Evolutionary conservation across 2,797 vertebrate species (phyloP).

Genomic region (Halcyon smyrnensis): DNA sequence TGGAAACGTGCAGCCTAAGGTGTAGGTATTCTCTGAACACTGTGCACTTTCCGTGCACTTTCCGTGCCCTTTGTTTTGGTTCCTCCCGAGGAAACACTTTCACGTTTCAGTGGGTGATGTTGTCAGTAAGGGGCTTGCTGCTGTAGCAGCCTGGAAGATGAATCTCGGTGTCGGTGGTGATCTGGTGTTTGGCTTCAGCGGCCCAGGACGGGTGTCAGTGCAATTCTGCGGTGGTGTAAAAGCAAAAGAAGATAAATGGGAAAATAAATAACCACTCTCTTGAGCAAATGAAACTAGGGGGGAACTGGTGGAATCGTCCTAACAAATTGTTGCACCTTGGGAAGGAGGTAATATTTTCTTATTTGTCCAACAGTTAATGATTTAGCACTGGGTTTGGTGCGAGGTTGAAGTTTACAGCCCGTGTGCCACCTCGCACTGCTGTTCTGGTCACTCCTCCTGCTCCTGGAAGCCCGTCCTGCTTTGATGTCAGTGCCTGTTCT

Average conservation of each 20-base stretch:
- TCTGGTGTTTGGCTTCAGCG: not conserved
- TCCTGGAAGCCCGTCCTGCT: not conserved
- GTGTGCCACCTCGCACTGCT: not conserved
- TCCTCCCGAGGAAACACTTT: not conserved
- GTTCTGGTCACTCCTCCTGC: not conserved
- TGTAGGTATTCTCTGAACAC: not conserved
- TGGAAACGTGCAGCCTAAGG: not conserved
- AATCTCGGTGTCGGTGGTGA: not conserved
- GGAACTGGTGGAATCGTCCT: not conserved
- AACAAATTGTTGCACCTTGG: not conserved
- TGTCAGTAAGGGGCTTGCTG: not conserved
- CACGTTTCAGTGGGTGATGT: rapidly evolving
- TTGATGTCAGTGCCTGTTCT: not conserved
- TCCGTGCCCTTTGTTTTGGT: not conserved
- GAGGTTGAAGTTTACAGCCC: not conserved
- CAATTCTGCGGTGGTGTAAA: rapidly evolving
- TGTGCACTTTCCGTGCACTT: rapidly evolving
- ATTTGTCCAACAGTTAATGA: not conserved
- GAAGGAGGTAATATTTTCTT: not conserved
- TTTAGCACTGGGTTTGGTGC: not conserved
- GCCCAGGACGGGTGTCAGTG: not conserved
- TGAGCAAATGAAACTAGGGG: not conserved
- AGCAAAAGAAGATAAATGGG: not conserved
- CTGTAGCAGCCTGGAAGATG: not conserved
- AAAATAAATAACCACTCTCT: not conserved